phyloP scores from a whole-genome alignment of 1,140 invertebrate species.

The Drosophila paulistorum region DNA sequence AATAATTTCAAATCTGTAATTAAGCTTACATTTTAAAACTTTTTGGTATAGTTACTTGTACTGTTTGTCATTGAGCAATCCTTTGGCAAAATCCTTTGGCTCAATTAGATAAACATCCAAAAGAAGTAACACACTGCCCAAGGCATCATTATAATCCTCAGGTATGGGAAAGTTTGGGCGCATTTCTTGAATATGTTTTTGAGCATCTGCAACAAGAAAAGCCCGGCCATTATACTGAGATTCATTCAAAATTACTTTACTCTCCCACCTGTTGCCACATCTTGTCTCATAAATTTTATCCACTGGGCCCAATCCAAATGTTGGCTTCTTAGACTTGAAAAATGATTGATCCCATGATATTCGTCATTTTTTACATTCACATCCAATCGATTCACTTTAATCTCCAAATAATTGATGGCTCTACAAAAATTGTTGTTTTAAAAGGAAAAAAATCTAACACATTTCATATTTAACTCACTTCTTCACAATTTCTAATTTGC shows the following conservation, averaged over 20 bases:
- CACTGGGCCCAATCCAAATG: conserved; percentile 12
- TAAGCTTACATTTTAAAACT: too few relatives aligned
- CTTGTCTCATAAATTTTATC: background rate
- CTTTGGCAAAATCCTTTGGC: conserved; percentile 9
- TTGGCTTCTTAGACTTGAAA: background rate
- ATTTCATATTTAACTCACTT: conserved; percentile 8
- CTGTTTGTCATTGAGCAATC: conserved; percentile 19
- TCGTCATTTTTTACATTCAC: background rate
- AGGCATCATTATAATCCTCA: background rate
- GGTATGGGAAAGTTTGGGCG: conserved; percentile 5
- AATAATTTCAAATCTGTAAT: background rate
- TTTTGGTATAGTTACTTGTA: conserved; percentile 7
- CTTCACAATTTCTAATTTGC: background rate
- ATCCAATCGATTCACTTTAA: background rate
- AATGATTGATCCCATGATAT: background rate
- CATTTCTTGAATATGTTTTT: background rate
- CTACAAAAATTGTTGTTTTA: background rate
- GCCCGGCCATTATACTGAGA: too few relatives aligned
- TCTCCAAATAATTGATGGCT: background rate
- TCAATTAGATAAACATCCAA: conserved; percentile 1
- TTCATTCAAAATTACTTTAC: too few relatives aligned
- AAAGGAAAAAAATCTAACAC: background rate
- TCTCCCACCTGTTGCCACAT: background rate
- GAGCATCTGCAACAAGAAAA: background rate
- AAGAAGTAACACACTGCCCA: background rate